Evolutionary conservation across 2,113 vertebrate species (phyloP), one percentile per base, ranked within the genome.

Genomic region (Hipposideros armiger): DNA sequence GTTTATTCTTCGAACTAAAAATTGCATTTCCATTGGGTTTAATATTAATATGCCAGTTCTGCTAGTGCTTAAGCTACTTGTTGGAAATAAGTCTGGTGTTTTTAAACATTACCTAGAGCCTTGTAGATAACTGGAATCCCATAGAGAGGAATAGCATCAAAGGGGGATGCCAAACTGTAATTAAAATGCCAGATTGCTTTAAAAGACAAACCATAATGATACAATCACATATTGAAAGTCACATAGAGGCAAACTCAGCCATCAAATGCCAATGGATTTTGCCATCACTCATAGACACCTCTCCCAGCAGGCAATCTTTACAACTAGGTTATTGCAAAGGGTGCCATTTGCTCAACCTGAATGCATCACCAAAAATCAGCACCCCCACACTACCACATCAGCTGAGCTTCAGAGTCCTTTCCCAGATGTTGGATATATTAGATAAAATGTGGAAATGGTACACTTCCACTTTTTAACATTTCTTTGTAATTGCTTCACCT

Each of bases 401-500:
- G 7, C 73, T 17, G 10, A 90, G 58, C 36, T 74, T 93, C 73
- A 42, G 67, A 36, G 81, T 91, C 86, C 40, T 87, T 89, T 76
- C 69, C 86, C 94, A 96, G 91, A 96, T 87, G 86, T 64, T 96
- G 81, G 78, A 52, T 84, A 19, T 92, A 94, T 94, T 87, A 96
- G 86, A 84, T 90, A 87, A 95, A 95, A 91, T 54, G 40, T 74
- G 95, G 86, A 96, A 97, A 96, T 84, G 89, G 84, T 94, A 95
- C 72, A 92, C 93, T 95, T 97, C 96, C 72, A 96, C 87, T 96
- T 97, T 95, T 93, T 97, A 97, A 96, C 91, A 74, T 97, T 97
- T 96, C 96, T 96, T 95, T 96, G 93, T 98, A 97, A 97, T 96
- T 96, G 90, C 81, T 97, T 97, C 95, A 96, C 93, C 96, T 97